phyloP scores from a whole-genome alignment of 1,140 invertebrate species.

The Mercenaria mercenaria region DNA sequence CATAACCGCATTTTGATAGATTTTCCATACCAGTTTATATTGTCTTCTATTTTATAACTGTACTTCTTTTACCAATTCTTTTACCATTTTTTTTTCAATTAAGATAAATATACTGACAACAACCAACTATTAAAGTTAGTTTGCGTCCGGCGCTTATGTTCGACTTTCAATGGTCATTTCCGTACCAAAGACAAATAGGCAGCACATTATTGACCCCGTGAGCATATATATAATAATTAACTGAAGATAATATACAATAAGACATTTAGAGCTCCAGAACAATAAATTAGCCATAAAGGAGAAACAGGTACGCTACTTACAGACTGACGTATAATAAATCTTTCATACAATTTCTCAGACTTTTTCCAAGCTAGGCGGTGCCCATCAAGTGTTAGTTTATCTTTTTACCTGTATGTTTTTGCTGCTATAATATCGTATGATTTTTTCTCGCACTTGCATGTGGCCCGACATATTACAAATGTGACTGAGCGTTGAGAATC shows the following conservation, averaged over 20 bases:
- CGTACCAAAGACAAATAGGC: no score
- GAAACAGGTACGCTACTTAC: background rate
- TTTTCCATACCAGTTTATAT: no score
- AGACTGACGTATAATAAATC: background rate
- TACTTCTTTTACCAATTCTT: no score
- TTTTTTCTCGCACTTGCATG: background rate
- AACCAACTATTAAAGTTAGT: no score
- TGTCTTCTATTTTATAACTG: no score
- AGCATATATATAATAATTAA: background rate
- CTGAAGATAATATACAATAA: background rate
- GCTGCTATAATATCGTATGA: background rate
- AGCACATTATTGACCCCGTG: no score
- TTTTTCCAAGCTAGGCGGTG: background rate
- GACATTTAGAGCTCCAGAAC: background rate
- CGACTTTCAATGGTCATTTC: no score
- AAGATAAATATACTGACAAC: no score
- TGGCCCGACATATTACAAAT: background rate
- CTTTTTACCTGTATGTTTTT: background rate
- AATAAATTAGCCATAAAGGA: background rate
- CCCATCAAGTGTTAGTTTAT: background rate
- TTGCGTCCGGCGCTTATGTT: no score
- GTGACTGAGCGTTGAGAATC: background rate
- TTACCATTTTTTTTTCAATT: no score
- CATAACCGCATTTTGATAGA: no score
- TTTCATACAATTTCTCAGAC: background rate